Evolutionary conservation across 2,113 vertebrate species (phyloP).

Genomic region (Bubalus kerabau): DNA sequence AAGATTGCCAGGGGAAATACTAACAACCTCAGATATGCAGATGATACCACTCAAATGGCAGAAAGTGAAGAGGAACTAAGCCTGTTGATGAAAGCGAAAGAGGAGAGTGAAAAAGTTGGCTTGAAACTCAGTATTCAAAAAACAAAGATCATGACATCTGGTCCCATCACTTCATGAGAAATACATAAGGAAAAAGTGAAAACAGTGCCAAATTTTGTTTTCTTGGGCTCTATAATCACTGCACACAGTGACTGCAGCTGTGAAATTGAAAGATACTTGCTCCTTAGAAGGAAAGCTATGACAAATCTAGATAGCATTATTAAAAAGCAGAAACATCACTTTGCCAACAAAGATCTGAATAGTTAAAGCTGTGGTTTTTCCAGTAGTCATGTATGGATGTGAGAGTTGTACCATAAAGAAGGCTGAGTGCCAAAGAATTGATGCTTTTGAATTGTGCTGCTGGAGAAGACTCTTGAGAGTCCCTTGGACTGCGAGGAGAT

Average conservation of each 20-base stretch:
- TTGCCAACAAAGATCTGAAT: background rate
- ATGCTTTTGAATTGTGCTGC: background rate
- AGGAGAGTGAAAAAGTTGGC: background rate
- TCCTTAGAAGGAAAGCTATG: background rate
- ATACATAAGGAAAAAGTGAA: background rate
- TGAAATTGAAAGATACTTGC: background rate
- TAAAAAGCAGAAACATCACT: background rate
- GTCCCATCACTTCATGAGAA: background rate
- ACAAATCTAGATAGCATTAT: background rate
- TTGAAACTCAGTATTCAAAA: background rate
- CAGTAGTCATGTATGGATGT: background rate
- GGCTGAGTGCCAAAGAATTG: background rate
- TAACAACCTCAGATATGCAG: background rate
- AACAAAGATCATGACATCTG: background rate
- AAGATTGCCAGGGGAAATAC: background rate
- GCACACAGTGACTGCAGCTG: background rate
- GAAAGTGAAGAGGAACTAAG: background rate
- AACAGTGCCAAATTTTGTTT: background rate
- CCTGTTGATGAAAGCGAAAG: background rate
- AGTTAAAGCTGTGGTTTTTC: background rate
- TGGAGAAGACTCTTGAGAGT: background rate
- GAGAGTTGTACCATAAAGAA: background rate
- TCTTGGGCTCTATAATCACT: background rate
- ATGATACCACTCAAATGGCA: background rate
- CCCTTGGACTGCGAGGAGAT: background rate